phyloP scores from a whole-genome alignment of 35 echinoderm and acorn worm genomes.

The Heliocidaris tuberculata region DNA sequence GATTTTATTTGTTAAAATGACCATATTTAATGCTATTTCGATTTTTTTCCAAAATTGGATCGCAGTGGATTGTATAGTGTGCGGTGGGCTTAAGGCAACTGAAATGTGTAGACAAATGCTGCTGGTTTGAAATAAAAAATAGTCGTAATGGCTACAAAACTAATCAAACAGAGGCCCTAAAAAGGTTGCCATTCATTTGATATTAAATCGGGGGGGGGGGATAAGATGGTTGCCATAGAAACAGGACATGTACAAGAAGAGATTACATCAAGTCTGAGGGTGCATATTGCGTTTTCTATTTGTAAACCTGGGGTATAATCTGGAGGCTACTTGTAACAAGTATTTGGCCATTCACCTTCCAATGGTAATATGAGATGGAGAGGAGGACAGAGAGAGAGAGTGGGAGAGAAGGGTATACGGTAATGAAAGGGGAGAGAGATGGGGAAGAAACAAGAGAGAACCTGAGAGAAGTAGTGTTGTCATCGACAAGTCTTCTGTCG shows the following conservation, averaged over 20 bases:
- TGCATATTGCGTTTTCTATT: neutral
- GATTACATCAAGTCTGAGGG: neutral
- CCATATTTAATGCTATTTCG: no score
- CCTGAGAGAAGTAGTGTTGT: no score
- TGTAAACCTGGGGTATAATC: neutral
- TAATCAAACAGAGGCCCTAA: neutral
- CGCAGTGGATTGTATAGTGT: no score
- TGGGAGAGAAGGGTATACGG: neutral
- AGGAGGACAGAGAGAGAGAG: neutral
- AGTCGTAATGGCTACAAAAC: neutral
- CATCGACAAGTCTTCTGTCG: no score
- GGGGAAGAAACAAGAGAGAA: no score
- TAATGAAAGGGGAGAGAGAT: no score
- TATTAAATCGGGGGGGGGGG: neutral
- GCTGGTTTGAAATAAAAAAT: neutral
- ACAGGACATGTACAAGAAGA: neutral
- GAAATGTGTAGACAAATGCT: neutral
- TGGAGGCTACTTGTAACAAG: neutral
- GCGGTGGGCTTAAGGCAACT: no score
- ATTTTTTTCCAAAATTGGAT: no score
- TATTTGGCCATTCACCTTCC: neutral
- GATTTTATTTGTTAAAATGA: no score
- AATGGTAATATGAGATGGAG: neutral
- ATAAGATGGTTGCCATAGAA: neutral
- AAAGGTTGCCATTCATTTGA: neutral